Percentiles rank a stretch among this genome's conserved stretches.
Conservation (phyloP, 2,113 vertebrate species). For the Corvus moneduloides region DNA sequence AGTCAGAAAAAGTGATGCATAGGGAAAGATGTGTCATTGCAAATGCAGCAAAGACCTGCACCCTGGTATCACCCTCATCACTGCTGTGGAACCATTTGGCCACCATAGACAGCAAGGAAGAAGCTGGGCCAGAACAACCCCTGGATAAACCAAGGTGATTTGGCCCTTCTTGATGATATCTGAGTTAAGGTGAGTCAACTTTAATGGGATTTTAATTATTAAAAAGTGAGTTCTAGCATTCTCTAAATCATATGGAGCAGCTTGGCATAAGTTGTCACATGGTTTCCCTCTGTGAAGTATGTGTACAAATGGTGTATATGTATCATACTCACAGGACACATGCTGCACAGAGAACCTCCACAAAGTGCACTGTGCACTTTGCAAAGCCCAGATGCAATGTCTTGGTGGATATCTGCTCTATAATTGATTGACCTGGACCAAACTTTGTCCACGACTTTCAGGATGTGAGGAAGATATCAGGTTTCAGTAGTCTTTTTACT, state of each 20-base stretch:
- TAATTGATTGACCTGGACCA: background rate
- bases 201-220: background rate
- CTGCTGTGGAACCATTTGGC: rapidly evolving
- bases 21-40: background rate
- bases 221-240: background rate
- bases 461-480: background rate
- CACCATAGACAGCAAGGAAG: background rate
- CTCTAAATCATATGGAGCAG: background rate
- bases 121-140: rapidly evolving
- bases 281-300: background rate
- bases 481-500: background rate
- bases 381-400: background rate
- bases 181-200: background rate
- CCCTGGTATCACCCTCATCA: rapidly evolving
- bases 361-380: background rate
- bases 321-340: no score
- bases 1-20: background rate
- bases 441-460: background rate
- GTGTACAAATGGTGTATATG: background rate
- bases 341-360: background rate
- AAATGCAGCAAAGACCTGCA: background rate
- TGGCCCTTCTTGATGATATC: background rate
- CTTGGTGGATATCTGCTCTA: background rate
- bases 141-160: background rate
- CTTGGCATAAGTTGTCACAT: background rate